phyloP scores from a whole-genome alignment of 1,140 invertebrate genomes.

The Calephelis virginiensis region DNA sequence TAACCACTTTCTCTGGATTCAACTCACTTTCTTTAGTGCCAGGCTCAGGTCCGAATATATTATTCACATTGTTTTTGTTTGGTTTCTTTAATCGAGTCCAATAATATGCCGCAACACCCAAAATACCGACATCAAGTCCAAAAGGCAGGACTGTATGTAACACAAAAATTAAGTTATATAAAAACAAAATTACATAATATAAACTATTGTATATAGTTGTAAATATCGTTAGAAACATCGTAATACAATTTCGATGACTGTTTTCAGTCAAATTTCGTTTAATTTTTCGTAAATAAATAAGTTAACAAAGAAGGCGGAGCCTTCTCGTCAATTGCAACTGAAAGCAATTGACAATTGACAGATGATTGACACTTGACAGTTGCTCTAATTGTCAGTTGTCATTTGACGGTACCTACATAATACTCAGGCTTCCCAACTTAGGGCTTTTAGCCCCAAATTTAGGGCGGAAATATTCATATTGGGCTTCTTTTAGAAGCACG shows the following conservation, averaged over 20 bases:
- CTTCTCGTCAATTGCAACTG: constrained; percentile 38
- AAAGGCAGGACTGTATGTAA: constrained; percentile 61
- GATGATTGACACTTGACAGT: too few relatives aligned
- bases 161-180: constrained; percentile 49
- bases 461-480: too few relatives aligned
- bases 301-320: constrained; percentile 37
- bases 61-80: constrained; percentile 45
- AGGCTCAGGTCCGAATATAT: constrained; percentile 60
- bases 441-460: too few relatives aligned
- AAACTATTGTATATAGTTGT: constrained; percentile 43
- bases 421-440: too few relatives aligned
- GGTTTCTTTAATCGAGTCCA: constrained; percentile 54
- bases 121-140: constrained; percentile 57
- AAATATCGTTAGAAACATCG: constrained; percentile 55
- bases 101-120: constrained; percentile 58
- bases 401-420: too few relatives aligned
- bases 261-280: constrained; percentile 27
- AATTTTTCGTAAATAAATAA: constrained; percentile 19
- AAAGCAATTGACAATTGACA: not conserved
- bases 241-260: constrained; percentile 48
- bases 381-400: too few relatives aligned
- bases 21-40: constrained; percentile 46
- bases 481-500: too few relatives aligned
- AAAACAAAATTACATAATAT: constrained; percentile 43
- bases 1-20: constrained; percentile 53